phyloP scores from a whole-genome alignment of 2,113 vertebrate genomes.

The Eulemur macaco region DNA sequence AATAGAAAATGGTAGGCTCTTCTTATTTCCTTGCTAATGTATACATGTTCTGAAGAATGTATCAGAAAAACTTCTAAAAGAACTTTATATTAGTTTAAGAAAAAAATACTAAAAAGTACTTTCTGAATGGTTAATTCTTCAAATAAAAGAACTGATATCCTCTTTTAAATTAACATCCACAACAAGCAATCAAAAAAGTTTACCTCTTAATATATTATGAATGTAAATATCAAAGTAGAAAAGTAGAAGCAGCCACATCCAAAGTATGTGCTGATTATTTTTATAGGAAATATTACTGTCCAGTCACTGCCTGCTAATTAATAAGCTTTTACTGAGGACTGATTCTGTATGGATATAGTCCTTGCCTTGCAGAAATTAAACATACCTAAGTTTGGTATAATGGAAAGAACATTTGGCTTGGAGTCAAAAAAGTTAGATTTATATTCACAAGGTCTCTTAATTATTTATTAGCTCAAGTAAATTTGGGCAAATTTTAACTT shows the following conservation, averaged over 20 bases:
- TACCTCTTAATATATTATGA: not conserved
- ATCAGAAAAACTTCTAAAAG: not conserved
- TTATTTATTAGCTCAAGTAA: constrained; percentile 7
- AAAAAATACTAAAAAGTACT: constrained; percentile 23
- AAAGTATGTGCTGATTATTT: not conserved
- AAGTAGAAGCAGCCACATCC: not conserved
- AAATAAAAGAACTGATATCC: constrained; percentile 20
- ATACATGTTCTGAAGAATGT: not conserved
- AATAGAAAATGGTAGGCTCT: constrained; percentile 64
- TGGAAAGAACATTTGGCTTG: not conserved
- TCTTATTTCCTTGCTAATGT: constrained; percentile 49
- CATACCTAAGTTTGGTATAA: constrained; percentile 13
- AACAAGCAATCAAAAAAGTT: constrained; percentile 32
- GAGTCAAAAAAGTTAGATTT: not conserved
- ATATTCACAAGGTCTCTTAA: not conserved
- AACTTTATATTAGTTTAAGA: constrained; percentile 13
- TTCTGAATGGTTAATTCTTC: constrained; percentile 50
- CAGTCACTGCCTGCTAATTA: constrained; percentile 41
- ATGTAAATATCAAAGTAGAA: constrained; percentile 31
- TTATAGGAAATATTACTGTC: constrained; percentile 1
- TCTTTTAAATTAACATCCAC: constrained; percentile 50
- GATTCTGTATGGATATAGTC: not conserved
- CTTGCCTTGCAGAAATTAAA: constrained; percentile 39
- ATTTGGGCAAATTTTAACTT: constrained; percentile 26
- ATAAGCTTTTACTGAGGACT: not conserved